phyloP scores from a whole-genome alignment of 2,888 invertebrate genomes.

The Pantelozetes paolii region DNA sequence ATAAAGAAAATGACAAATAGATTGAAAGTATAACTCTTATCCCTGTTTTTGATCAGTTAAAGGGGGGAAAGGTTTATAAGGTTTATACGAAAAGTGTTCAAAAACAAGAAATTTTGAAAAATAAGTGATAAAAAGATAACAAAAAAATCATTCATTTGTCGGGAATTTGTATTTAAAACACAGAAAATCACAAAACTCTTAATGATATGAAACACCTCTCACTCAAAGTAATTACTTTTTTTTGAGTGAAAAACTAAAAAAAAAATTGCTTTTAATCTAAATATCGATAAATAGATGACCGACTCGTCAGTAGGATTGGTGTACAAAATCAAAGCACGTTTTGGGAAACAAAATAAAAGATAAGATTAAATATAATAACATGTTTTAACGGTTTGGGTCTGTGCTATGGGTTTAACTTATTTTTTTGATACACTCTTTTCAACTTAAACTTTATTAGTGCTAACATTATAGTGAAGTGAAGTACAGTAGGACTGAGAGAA shows the following conservation, averaged over 20 bases:
- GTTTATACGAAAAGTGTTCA: not conserved
- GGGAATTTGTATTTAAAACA: not conserved
- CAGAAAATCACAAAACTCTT: not conserved
- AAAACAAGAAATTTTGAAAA: not conserved
- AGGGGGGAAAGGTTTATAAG: not conserved
- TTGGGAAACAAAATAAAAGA: not conserved
- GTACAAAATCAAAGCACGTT: slow-evolving; percentile 12
- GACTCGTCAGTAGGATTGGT: not conserved
- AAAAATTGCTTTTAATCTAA: no score
- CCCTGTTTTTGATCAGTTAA: slow-evolving; percentile 15
- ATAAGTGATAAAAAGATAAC: not conserved
- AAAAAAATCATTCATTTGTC: slow-evolving; percentile 1
- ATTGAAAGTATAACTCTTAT: not conserved
- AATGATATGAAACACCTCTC: slow-evolving; percentile 6
- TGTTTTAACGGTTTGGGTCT: not conserved
- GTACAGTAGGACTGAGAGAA: not conserved
- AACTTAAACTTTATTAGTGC: not conserved
- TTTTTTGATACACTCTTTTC: not conserved
- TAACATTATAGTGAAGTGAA: not conserved
- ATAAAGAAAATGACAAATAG: not conserved
- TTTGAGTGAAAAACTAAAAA: no score
- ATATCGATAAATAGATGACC: not conserved
- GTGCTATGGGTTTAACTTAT: not conserved
- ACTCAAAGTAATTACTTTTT: not conserved
- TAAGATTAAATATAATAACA: slow-evolving; percentile 16